A percentile compares a stretch with the other conserved stretches of the same genome.
phyloP scores from a whole-genome alignment of 2,113 vertebrate genomes.

The Micromys minutus region DNA sequence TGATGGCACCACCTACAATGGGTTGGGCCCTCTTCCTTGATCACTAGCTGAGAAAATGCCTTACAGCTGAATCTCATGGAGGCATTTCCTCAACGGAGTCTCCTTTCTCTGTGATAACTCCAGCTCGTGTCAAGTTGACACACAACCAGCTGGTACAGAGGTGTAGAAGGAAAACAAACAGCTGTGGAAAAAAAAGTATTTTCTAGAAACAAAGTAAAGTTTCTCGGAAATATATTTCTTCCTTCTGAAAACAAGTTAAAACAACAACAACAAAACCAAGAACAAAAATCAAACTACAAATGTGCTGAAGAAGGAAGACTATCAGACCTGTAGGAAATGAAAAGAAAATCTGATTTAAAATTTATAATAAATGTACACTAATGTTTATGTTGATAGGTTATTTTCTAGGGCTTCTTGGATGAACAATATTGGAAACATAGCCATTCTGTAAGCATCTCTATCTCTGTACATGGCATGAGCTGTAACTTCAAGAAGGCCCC shows the following conservation, averaged over 20 bases:
- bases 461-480: background rate
- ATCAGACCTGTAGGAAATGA: background rate
- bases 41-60: too few relatives aligned
- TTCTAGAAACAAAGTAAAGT: conserved; percentile 1
- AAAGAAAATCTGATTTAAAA: background rate
- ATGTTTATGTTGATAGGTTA: background rate
- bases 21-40: too few relatives aligned
- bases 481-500: background rate
- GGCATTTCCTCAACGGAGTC: too few relatives aligned
- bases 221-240: background rate
- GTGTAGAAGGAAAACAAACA: background rate
- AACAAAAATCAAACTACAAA: background rate
- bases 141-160: too few relatives aligned
- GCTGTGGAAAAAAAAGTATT: background rate
- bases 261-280: background rate
- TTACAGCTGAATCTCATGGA: too few relatives aligned
- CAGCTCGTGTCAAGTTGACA: too few relatives aligned
- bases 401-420: background rate
- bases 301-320: background rate
- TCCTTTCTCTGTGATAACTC: too few relatives aligned
- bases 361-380: background rate
- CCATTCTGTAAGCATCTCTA: too few relatives aligned
- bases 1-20: too few relatives aligned
- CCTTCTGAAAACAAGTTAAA: background rate
- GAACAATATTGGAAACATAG: background rate